These are phyloP conservation scores for Zaprionus tsacasi DNA, from an alignment of 1,140 invertebrate genomes.

Conservation along the genomic window DNA sequence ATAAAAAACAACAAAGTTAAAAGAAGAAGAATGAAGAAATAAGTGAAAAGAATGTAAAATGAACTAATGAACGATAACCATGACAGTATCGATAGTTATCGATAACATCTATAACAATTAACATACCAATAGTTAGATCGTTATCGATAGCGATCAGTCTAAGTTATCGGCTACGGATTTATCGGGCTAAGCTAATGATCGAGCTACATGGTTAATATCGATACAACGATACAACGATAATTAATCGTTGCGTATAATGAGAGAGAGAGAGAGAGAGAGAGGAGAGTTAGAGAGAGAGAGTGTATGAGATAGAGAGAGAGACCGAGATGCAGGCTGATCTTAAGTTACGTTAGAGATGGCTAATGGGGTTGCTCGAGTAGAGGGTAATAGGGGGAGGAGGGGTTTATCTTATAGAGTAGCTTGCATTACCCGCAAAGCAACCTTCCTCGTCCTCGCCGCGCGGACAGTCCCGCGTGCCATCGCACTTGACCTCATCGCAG, in stretches of 20 bases:
- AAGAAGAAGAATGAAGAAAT: background rate
- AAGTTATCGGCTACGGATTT: background rate
- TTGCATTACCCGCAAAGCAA: slow-evolving; percentile 54
- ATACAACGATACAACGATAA: background rate
- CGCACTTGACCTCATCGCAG: slow-evolving; percentile 86
- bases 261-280: background rate
- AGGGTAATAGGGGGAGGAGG: background rate
- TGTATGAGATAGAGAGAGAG: background rate
- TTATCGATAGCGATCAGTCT: background rate
- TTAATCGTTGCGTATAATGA: background rate
- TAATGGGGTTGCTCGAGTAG: no score
- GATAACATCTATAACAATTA: background rate
- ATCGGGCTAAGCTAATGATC: background rate
- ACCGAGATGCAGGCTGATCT: background rate
- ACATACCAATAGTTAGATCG: no score
- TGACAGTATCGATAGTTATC: background rate
- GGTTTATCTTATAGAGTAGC: background rate
- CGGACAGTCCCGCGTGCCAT: slow-evolving; percentile 85
- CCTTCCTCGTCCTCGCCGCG: slow-evolving; percentile 56
- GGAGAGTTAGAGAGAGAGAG: background rate
- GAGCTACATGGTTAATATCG: background rate
- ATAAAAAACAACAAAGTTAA: background rate
- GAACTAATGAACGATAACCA: background rate
- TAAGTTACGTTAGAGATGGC: background rate
- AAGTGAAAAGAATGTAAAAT: no score